These are phyloP conservation scores for Merops nubicus DNA, from an alignment of 2,113 vertebrate species.

Conservation along the genomic window DNA sequence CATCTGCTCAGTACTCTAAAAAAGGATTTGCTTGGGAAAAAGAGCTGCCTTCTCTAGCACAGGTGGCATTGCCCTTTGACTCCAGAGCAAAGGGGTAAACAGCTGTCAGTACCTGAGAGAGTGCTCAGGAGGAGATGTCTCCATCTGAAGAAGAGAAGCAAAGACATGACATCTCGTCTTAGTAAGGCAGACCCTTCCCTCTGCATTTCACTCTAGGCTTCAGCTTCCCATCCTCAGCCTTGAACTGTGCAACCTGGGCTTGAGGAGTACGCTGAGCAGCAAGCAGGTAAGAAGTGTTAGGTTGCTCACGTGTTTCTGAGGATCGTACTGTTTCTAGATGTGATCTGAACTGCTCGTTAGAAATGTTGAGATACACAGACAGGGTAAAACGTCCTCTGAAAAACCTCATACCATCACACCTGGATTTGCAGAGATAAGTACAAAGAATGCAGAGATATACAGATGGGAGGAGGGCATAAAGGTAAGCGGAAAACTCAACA, in stretches of 20 bases:
- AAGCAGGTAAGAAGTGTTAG: neutral
- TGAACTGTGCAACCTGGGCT: neutral
- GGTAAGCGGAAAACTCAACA: neutral
- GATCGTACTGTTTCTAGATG: neutral
- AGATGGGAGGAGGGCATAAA: neutral
- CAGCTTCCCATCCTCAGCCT: neutral
- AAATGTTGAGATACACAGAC: neutral
- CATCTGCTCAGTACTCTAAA: neutral
- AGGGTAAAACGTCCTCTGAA: neutral
- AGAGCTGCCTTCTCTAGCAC: neutral
- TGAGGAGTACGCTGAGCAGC: neutral
- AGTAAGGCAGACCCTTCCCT: neutral
- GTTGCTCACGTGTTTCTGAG: neutral
- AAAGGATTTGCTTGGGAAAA: neutral
- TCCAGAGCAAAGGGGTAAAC: neutral
- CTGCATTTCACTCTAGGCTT: neutral
- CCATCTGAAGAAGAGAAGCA: neutral
- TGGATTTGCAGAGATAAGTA: rapidly evolving
- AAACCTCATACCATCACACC: neutral
- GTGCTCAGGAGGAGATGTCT: neutral
- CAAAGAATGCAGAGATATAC: neutral
- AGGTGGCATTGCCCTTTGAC: neutral
- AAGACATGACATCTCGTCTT: neutral
- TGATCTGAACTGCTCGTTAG: neutral
- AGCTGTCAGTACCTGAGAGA: neutral